Conservation (phyloP, 2,888 invertebrate genomes). For the Drosophila merina region DNA sequence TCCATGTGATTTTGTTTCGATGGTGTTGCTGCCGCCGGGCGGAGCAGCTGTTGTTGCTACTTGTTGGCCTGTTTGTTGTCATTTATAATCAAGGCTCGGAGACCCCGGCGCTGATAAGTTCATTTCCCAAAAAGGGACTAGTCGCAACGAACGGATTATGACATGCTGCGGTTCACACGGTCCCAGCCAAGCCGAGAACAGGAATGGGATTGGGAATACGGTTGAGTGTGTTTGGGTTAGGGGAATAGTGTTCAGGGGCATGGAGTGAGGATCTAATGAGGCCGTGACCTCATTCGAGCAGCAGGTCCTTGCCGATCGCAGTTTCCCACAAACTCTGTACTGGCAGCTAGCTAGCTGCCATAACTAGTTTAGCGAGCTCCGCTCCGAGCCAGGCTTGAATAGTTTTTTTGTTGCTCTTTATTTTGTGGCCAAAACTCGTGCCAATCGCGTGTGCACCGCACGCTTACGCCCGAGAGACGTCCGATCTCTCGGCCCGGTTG, state of each 20-base stretch:
- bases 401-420: neutral
- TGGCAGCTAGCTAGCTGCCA: constrained; percentile 36
- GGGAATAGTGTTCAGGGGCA: constrained; percentile 8
- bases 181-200: constrained; percentile 46
- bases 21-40: constrained; percentile 25
- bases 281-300: constrained; percentile 69
- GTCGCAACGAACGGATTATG: constrained; percentile 64
- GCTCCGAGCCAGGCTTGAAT: constrained; percentile 31
- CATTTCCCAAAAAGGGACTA: constrained; percentile 54
- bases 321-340: constrained; percentile 54
- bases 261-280: constrained; percentile 68
- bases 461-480: constrained; percentile 65
- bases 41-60: constrained; percentile 72
- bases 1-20: constrained; percentile 49
- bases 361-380: constrained; percentile 62
- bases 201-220: constrained; percentile 1
- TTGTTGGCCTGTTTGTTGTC: constrained; percentile 76
- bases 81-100: constrained; percentile 75
- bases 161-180: constrained; percentile 72
- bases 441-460: constrained; percentile 84
- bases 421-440: constrained; percentile 79
- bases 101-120: constrained; percentile 70
- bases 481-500: constrained; percentile 49
- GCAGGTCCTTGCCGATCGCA: constrained; percentile 49
- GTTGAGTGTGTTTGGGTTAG: neutral